These are phyloP conservation scores for Eleutherodactylus coqui DNA, from an alignment of 2,797 vertebrate genomes.

Conservation along the genomic window DNA sequence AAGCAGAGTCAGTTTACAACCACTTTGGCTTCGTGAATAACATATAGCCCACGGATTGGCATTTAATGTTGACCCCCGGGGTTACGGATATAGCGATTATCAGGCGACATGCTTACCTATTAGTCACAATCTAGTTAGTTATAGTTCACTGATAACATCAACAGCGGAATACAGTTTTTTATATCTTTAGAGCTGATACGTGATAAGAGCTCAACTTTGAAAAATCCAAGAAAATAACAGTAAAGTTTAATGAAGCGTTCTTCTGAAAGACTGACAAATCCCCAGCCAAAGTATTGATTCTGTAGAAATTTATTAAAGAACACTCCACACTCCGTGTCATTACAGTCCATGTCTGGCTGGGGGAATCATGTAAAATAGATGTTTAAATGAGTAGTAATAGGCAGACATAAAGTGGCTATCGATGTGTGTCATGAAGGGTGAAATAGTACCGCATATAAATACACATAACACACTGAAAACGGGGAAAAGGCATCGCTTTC, in stretches of 20 bases:
- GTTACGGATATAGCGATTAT: background rate
- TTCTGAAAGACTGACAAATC: conserved; percentile 83
- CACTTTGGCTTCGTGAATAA: conserved; percentile 6
- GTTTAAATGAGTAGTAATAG: conserved; percentile 86
- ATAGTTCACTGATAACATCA: conserved; percentile 33
- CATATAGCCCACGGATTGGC: conserved; percentile 5
- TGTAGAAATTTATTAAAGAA: conserved; percentile 80
- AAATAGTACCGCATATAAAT: conserved; percentile 80
- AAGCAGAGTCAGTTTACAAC: conserved; percentile 8
- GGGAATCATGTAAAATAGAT: conserved; percentile 87
- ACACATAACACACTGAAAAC: conserved; percentile 78
- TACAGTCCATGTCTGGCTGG: conserved; percentile 80
- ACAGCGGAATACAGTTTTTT: conserved; percentile 44
- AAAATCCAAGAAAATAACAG: conserved; percentile 80
- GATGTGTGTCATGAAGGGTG: conserved; percentile 83
- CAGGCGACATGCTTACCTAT: conserved; percentile 37
- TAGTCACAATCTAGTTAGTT: conserved; percentile 58
- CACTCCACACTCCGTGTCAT: conserved; percentile 79
- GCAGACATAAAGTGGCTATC: conserved; percentile 82
- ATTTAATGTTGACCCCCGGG: conserved; percentile 15
- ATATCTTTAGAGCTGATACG: conserved; percentile 54
- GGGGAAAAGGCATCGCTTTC: conserved; percentile 61
- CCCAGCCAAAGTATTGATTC: conserved; percentile 85
- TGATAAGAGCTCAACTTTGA: conserved; percentile 78
- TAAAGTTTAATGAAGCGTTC: conserved; percentile 85